Percentiles rank a stretch among this genome's conserved stretches.
These are phyloP conservation scores for Rhaphigaster nebulosa DNA, from an alignment of 2,888 invertebrate genomes.

Conservation along the genomic window DNA sequence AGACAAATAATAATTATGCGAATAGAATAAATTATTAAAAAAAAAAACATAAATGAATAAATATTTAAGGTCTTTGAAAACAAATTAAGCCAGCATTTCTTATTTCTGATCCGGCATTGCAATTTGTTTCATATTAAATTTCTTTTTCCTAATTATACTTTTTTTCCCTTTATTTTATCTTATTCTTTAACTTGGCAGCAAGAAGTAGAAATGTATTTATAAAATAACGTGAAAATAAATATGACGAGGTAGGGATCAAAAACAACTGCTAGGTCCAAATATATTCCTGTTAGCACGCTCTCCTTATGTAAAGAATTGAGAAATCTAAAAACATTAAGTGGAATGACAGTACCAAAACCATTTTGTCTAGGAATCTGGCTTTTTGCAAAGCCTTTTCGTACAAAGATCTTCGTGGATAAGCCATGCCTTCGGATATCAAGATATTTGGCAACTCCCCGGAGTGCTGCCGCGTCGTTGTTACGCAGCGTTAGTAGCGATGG, in stretches of 20 bases:
- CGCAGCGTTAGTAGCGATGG: slow-evolving; percentile 24
- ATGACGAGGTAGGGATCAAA: neutral
- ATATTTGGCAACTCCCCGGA: neutral
- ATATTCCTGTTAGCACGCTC: neutral
- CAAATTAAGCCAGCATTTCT: too few species aligned
- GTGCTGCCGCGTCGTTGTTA: neutral
- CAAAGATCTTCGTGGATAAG: neutral
- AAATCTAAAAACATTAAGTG: neutral
- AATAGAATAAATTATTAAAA: too few species aligned
- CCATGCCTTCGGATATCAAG: neutral
- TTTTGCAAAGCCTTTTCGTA: neutral
- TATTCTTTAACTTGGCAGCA: too few species aligned
- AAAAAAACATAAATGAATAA: too few species aligned
- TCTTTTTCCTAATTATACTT: too few species aligned
- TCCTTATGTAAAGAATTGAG: neutral
- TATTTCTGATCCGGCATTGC: too few species aligned
- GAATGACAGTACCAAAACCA: neutral
- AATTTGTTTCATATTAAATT: too few species aligned
- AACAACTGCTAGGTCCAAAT: neutral
- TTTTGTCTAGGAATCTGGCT: neutral
- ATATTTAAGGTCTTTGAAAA: too few species aligned
- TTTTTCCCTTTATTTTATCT: too few species aligned
- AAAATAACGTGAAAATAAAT: too few species aligned
- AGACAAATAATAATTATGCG: too few species aligned
- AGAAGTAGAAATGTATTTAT: too few species aligned